Evolutionary conservation across 2,888 invertebrate species (phyloP).

Genomic region (Germaria angustata): DNA sequence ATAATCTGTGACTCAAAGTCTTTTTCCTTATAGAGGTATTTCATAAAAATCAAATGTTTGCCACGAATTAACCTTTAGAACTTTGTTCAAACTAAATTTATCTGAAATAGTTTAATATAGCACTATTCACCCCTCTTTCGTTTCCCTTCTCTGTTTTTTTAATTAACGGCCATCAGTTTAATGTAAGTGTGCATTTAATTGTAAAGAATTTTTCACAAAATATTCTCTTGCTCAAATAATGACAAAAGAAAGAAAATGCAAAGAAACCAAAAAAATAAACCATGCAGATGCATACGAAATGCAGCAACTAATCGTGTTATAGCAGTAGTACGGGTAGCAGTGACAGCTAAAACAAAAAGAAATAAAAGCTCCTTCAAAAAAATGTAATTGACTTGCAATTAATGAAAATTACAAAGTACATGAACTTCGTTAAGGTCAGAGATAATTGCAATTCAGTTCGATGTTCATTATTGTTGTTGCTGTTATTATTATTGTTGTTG

Average conservation of each 20-base stretch:
- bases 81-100: too few relatives aligned
- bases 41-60: too few relatives aligned
- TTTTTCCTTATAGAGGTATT: too few relatives aligned
- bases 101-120: too few relatives aligned
- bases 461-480: background rate
- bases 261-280: slow-evolving; percentile 27
- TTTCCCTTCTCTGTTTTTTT: background rate
- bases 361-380: slow-evolving; percentile 36
- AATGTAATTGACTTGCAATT: slow-evolving; percentile 61
- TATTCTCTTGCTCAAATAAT: background rate
- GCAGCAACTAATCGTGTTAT: background rate
- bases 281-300: background rate
- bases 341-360: slow-evolving; percentile 22
- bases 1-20: too few relatives aligned
- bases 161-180: slow-evolving; percentile 20
- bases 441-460: slow-evolving; percentile 48
- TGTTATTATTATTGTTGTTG: background rate
- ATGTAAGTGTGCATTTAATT: slow-evolving; percentile 2
- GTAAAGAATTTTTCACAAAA: slow-evolving; percentile 30
- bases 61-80: too few relatives aligned
- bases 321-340: background rate
- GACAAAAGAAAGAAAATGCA: background rate
- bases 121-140: background rate
- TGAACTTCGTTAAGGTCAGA: slow-evolving; percentile 65
- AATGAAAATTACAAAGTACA: slow-evolving; percentile 61